Conservation (phyloP, 35 echinoderm and acorn worm genomes). For the Ophiothrix spiculata region DNA sequence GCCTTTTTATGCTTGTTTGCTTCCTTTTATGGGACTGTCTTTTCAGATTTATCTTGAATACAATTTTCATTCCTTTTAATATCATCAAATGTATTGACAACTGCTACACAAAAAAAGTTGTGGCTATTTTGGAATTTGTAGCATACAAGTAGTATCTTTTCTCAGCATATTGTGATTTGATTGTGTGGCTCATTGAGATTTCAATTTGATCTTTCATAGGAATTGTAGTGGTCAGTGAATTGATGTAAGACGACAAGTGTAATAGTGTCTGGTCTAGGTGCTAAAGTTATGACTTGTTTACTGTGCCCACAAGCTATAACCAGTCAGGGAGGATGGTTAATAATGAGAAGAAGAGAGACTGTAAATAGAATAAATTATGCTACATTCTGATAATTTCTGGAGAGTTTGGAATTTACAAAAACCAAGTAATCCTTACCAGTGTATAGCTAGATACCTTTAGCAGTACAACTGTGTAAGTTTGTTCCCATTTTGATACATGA, state of each 20-base stretch:
- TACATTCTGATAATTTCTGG: too few species aligned
- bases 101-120: not conserved
- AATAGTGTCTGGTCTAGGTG: conserved; percentile 11
- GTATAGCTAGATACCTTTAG: too few species aligned
- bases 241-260: not conserved
- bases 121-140: not conserved
- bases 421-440: too few species aligned
- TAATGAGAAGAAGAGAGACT: too few species aligned
- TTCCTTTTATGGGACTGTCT: not conserved
- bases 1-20: not conserved
- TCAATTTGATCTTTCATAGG: too few species aligned
- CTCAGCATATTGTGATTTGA: too few species aligned
- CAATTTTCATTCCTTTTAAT: conserved; percentile 5
- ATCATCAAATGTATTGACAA: not conserved
- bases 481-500: too few species aligned
- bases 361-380: too few species aligned
- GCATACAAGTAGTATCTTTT: not conserved
- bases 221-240: conserved; percentile 4
- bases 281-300: conserved; percentile 5
- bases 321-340: too few species aligned
- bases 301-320: not conserved
- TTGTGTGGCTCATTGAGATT: too few species aligned
- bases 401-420: too few species aligned
- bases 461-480: too few species aligned
- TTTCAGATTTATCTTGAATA: not conserved